Conservation (phyloP, 2,888 invertebrate genomes). For the Apotomis capreana region DNA sequence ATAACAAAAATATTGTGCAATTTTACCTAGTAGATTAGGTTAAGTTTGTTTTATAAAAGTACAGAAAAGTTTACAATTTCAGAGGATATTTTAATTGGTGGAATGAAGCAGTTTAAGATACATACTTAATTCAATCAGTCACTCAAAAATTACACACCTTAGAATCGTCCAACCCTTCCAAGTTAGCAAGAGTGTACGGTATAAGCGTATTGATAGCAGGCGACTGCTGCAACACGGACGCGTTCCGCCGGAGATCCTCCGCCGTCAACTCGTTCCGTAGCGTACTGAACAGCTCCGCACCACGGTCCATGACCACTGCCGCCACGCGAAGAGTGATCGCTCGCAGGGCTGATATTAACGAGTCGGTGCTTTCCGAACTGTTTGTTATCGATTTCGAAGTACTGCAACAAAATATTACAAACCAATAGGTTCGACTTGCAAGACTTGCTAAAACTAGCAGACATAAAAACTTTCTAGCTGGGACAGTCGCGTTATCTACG, state of each 20-base stretch:
- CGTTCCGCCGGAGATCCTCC: slow-evolving; percentile 71
- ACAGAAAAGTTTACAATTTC: no score
- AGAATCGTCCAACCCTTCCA: slow-evolving; percentile 92
- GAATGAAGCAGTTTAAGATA: no score
- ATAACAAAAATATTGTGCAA: no score
- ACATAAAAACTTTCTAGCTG: no score
- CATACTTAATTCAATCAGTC: background rate
- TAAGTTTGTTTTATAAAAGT: no score
- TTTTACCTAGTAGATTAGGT: no score
- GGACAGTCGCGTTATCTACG: no score
- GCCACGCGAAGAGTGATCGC: slow-evolving; percentile 88
- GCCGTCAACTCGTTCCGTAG: slow-evolving; percentile 87
- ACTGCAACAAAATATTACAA: slow-evolving; percentile 44
- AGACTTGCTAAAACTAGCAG: no score
- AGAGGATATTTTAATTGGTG: no score
- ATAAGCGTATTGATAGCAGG: slow-evolving; percentile 89
- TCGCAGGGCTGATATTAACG: slow-evolving; percentile 61
- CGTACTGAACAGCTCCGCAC: slow-evolving; percentile 89
- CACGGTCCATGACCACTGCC: slow-evolving; percentile 89
- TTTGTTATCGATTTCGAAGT: slow-evolving; percentile 55
- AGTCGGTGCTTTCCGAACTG: slow-evolving; percentile 59
- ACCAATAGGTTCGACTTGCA: background rate
- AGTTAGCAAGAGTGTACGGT: slow-evolving; percentile 92
- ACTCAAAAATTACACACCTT: slow-evolving; percentile 79
- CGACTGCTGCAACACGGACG: slow-evolving; percentile 67